phyloP scores from a whole-genome alignment of 2,888 invertebrate genomes.

The Drosophila ezoana region DNA sequence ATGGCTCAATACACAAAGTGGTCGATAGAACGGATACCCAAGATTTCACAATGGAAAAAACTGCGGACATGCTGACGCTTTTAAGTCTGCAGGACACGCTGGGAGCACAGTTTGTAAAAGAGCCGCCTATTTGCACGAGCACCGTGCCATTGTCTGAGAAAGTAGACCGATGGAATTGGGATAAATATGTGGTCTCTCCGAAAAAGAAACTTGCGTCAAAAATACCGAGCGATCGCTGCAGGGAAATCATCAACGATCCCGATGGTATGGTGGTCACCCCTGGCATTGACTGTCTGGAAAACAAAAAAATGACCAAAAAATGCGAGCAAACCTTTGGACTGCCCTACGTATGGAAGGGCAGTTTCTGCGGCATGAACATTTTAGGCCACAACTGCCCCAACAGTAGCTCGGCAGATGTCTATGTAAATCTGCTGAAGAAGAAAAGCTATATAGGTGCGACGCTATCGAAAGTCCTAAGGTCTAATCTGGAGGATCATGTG shows the following conservation, averaged over 20 bases:
- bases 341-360: slow-evolving; percentile 22
- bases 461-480: fast-evolving
- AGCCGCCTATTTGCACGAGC: slow-evolving; percentile 18
- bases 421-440: slow-evolving; percentile 21
- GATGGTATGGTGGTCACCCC: fast-evolving
- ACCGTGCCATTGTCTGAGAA: not conserved
- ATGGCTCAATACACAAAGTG: slow-evolving; percentile 2
- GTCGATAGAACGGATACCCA: not conserved
- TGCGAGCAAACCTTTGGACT: slow-evolving; percentile 36
- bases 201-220: not conserved
- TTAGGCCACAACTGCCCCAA: slow-evolving; percentile 48
- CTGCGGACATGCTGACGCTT: not conserved
- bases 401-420: slow-evolving; percentile 19
- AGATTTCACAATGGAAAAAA: not conserved
- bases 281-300: slow-evolving; percentile 25
- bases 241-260: not conserved
- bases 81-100: slow-evolving; percentile 14
- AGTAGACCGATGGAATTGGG: slow-evolving; percentile 28
- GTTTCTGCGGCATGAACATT: slow-evolving; percentile 46
- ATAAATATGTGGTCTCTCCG: not conserved
- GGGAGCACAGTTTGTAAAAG: not conserved
- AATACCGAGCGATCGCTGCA: not conserved
- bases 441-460: slow-evolving; percentile 10
- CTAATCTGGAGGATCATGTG: not conserved
- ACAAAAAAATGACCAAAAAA: not conserved